Conservation (phyloP, 2,113 vertebrate genomes). For the Lagenorhynchus albirostris region DNA sequence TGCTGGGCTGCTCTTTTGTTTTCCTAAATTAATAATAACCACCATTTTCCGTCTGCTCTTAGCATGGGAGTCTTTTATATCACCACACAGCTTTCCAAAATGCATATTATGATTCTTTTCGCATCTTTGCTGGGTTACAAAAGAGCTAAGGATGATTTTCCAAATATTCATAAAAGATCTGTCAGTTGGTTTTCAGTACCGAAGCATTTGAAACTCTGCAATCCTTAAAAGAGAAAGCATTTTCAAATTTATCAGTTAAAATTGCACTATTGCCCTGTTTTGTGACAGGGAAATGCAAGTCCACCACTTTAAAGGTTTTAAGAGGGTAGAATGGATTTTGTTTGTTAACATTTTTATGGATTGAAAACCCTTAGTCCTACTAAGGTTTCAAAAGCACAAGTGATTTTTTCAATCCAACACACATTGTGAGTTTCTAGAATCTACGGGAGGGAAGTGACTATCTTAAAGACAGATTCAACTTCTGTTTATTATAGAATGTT, state of each 20-base stretch:
- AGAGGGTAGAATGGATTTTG: slow-evolving; percentile 53
- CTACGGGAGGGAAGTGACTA: neutral
- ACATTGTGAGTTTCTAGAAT: neutral
- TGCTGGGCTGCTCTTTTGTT: slow-evolving; percentile 83
- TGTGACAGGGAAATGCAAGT: slow-evolving; percentile 54
- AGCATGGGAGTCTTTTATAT: slow-evolving; percentile 77
- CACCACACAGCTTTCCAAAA: slow-evolving; percentile 78
- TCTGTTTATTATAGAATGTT: slow-evolving; percentile 23
- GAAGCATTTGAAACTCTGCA: slow-evolving; percentile 55
- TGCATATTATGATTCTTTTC: slow-evolving; percentile 76
- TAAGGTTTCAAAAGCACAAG: neutral
- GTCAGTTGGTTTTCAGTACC: slow-evolving; percentile 71
- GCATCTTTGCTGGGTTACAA: slow-evolving; percentile 71
- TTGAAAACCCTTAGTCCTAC: slow-evolving; percentile 45
- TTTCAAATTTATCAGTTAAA: slow-evolving; percentile 67
- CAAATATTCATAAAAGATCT: slow-evolving; percentile 76
- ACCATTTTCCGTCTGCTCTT: slow-evolving; percentile 85
- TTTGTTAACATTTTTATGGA: slow-evolving; percentile 34
- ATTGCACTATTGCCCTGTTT: slow-evolving; percentile 51
- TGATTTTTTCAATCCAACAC: neutral
- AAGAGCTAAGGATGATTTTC: slow-evolving; percentile 71
- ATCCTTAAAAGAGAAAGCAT: slow-evolving; percentile 31
- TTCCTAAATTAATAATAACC: slow-evolving; percentile 89
- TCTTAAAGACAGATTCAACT: slow-evolving; percentile 12
- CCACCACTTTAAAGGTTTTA: slow-evolving; percentile 61